phyloP scores from a whole-genome alignment of 2,113 vertebrate genomes.

The Kryptolebias marmoratus region DNA sequence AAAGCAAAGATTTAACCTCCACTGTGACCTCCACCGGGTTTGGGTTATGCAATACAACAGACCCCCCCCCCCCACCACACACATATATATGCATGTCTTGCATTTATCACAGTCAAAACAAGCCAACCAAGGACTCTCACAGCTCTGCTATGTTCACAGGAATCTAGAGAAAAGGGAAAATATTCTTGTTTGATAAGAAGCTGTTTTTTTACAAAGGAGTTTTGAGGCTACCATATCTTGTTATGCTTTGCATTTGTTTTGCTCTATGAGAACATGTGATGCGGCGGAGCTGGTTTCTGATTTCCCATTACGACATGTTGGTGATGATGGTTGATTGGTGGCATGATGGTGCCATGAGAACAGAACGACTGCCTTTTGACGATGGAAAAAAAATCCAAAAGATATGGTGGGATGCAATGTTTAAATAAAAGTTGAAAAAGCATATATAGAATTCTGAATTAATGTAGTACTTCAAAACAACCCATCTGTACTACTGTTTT shows the following conservation, averaged over 20 bases:
- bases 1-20: slow-evolving; percentile 15
- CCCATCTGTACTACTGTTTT: slow-evolving; percentile 35
- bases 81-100: not conserved
- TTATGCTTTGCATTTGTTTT: slow-evolving; percentile 70
- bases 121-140: slow-evolving; percentile 59
- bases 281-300: slow-evolving; percentile 67
- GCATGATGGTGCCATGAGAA: slow-evolving; percentile 58
- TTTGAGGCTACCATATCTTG: slow-evolving; percentile 51
- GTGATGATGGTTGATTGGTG: not conserved
- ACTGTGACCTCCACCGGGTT: slow-evolving; percentile 45
- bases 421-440: slow-evolving; percentile 12
- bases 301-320: slow-evolving; percentile 74
- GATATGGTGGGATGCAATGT: slow-evolving; percentile 22
- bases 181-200: slow-evolving; percentile 66
- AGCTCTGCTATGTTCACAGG: slow-evolving; percentile 40
- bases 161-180: slow-evolving; percentile 65
- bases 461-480: slow-evolving; percentile 44
- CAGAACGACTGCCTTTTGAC: slow-evolving; percentile 43
- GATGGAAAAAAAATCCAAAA: slow-evolving; percentile 26
- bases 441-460: not conserved
- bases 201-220: slow-evolving; percentile 67
- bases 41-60: slow-evolving; percentile 47
- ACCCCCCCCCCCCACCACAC: slow-evolving; percentile 2
- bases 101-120: slow-evolving; percentile 76
- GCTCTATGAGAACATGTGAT: slow-evolving; percentile 68